phyloP scores from a whole-genome alignment of 2,888 invertebrate genomes.

The Amblyjoppa fuscipennis region DNA sequence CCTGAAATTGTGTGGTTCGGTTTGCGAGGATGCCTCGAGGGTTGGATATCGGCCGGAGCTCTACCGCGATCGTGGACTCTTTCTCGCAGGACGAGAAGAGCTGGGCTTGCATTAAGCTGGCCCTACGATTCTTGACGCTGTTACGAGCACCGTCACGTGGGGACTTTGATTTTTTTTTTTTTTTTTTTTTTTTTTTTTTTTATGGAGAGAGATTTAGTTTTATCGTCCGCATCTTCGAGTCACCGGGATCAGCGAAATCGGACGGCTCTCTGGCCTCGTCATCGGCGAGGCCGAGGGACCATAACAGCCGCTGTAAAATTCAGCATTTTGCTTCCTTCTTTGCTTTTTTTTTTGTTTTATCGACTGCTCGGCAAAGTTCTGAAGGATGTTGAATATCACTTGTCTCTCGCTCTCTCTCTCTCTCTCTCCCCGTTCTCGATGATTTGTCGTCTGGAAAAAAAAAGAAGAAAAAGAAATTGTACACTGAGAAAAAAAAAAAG shows the following conservation, averaged over 20 bases:
- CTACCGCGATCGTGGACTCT: conserved; percentile 5
- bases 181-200: background rate
- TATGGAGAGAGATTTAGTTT: conserved; percentile 43
- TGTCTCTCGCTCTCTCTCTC: background rate
- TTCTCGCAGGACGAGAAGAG: background rate
- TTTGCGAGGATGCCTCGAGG: conserved; percentile 7
- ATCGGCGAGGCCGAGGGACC: background rate
- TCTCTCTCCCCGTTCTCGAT: background rate
- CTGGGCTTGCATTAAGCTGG: background rate
- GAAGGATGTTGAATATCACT: background rate
- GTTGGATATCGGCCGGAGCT: conserved; percentile 33
- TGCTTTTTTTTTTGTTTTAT: background rate
- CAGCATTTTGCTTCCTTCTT: background rate
- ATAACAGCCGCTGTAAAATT: conserved; percentile 22
- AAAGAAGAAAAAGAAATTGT: background rate
- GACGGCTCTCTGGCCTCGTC: background rate
- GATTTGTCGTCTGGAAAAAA: background rate
- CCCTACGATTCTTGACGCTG: conserved; percentile 25
- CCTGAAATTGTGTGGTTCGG: conserved; percentile 33
- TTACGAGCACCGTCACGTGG: conserved; percentile 1
- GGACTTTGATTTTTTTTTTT: conserved; percentile 9
- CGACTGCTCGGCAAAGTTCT: background rate
- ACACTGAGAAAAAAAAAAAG: background rate
- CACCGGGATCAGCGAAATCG: conserved; percentile 37
- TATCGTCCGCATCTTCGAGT: conserved; percentile 35